A percentile compares a stretch with the other conserved stretches of the same genome.
Evolutionary conservation across 2,888 invertebrate species (phyloP).

Genomic region (Mantis religiosa): DNA sequence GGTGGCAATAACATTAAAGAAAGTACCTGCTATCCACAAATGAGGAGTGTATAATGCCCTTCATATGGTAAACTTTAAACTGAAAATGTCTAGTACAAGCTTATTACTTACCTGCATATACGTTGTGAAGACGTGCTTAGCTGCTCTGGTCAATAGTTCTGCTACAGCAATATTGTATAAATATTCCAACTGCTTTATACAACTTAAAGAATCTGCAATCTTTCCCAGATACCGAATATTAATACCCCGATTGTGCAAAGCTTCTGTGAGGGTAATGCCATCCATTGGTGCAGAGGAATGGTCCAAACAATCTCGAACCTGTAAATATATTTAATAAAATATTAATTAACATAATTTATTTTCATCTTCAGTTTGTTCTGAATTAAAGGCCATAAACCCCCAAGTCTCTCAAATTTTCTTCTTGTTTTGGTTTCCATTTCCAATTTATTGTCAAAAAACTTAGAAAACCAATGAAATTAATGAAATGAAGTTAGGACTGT

Average conservation of each 20-base stretch:
- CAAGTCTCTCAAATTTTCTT: too few relatives aligned
- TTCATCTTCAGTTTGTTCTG: too few relatives aligned
- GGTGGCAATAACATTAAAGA: too few relatives aligned
- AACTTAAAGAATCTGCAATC: conserved; percentile 73
- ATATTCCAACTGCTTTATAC: conserved; percentile 79
- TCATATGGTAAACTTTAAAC: too few relatives aligned
- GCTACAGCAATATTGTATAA: conserved; percentile 83
- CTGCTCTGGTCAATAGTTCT: conserved; percentile 84
- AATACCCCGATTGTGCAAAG: conserved; percentile 91
- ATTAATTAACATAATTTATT: too few relatives aligned
- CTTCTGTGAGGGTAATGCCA: conserved; percentile 86
- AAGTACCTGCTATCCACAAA: too few relatives aligned
- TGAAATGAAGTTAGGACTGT: too few relatives aligned
- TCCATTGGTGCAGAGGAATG: conserved; percentile 94
- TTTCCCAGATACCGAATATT: conserved; percentile 96
- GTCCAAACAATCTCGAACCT: conserved; percentile 86
- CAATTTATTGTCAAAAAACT: too few relatives aligned
- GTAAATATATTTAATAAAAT: background rate
- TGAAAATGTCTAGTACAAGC: background rate
- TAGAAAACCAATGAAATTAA: too few relatives aligned
- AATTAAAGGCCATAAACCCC: too few relatives aligned
- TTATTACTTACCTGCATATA: conserved; percentile 69
- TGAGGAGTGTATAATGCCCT: too few relatives aligned
- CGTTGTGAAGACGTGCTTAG: conserved; percentile 89
- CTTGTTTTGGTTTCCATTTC: too few relatives aligned